Percentiles rank a stretch among this genome's conserved stretches.
Conservation (phyloP, 2,113 vertebrate species). For the Cephalopterus ornatus region DNA sequence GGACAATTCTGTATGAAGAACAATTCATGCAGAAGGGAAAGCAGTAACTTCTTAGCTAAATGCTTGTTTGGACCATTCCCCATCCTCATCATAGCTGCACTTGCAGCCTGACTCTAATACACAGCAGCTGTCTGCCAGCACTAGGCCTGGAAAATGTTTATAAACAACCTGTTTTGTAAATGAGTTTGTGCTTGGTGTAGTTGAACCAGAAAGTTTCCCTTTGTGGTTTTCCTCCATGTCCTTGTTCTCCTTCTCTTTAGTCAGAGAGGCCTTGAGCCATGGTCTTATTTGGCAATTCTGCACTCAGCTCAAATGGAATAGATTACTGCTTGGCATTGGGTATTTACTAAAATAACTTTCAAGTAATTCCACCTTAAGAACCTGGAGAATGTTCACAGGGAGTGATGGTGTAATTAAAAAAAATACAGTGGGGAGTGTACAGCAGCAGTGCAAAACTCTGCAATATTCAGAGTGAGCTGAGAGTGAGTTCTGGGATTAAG, state of each 20-base stretch:
- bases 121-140: background rate
- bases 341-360: background rate
- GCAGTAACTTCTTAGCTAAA: background rate
- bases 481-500: background rate
- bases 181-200: background rate
- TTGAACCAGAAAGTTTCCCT: background rate
- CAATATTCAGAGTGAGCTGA: background rate
- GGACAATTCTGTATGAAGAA: background rate
- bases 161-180: background rate
- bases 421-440: background rate
- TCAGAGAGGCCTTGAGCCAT: background rate
- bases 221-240: background rate
- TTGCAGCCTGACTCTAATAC: background rate
- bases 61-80: background rate
- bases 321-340: background rate
- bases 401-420: constrained; percentile 3
- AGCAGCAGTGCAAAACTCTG: background rate
- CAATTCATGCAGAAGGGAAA: background rate
- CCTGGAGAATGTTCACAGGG: background rate
- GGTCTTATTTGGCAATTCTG: background rate
- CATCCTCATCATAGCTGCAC: background rate
- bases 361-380: background rate
- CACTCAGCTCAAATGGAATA: background rate
- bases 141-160: background rate
- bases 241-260: background rate